Evolutionary conservation across 2,113 vertebrate genomes (phyloP).

Genomic region (Thymallus thymallus): DNA sequence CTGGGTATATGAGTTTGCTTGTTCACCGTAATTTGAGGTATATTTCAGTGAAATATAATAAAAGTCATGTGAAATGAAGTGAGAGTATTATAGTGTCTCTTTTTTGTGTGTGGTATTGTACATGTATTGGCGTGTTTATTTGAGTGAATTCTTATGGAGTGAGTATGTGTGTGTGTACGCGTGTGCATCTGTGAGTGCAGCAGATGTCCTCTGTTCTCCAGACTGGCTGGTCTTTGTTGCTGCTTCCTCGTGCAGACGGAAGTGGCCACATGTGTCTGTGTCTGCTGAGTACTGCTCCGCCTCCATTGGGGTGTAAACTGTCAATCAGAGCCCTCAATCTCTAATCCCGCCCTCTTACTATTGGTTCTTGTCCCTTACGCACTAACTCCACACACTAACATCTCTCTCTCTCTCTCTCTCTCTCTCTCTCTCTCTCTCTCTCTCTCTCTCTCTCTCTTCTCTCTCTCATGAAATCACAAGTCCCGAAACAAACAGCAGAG

Average conservation of each 20-base stretch:
- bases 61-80: too few relatives aligned
- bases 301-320: constrained; percentile 34
- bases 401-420: too few relatives aligned
- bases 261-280: constrained; percentile 65
- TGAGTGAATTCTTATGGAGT: too few relatives aligned
- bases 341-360: constrained; percentile 25
- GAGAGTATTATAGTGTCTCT: too few relatives aligned
- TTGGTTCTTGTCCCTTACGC: constrained; percentile 35
- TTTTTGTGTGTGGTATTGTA: too few relatives aligned
- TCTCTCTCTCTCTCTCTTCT: too few relatives aligned
- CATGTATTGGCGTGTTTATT: too few relatives aligned
- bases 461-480: constrained; percentile 34
- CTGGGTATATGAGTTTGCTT: not conserved
- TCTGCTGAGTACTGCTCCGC: constrained; percentile 50
- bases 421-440: too few relatives aligned
- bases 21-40: not conserved
- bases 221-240: constrained; percentile 71
- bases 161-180: not conserved
- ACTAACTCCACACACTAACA: not conserved
- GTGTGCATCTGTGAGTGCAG: constrained; percentile 44
- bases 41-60: too few relatives aligned
- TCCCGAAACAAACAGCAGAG: constrained; percentile 40
- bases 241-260: constrained; percentile 69
- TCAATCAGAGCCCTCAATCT: constrained; percentile 57
- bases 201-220: constrained; percentile 61